Evolutionary conservation across 2,888 invertebrate species (phyloP).

Genomic region (Troilus luridus): DNA sequence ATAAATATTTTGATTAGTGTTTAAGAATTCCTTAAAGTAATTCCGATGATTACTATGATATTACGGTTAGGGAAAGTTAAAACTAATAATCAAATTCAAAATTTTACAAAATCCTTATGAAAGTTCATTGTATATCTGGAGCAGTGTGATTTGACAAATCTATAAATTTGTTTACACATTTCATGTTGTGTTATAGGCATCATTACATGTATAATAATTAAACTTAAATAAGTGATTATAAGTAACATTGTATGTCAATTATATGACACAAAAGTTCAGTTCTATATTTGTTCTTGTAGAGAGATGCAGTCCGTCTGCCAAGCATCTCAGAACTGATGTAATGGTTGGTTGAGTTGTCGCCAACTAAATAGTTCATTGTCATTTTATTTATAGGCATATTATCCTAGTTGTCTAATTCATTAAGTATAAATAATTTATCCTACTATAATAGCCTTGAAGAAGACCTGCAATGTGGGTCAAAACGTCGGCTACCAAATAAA

Average conservation of each 20-base stretch:
- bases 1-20: too few relatives aligned
- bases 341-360: neutral
- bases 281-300: neutral
- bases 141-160: neutral
- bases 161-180: neutral
- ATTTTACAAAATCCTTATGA: too few relatives aligned
- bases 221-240: neutral
- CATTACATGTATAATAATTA: neutral
- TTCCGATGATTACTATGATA: too few relatives aligned
- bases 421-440: too few relatives aligned
- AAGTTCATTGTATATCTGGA: too few relatives aligned
- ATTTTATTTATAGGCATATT: neutral
- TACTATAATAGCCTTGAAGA: too few relatives aligned
- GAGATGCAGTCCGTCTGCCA: neutral
- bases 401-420: too few relatives aligned
- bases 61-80: too few relatives aligned
- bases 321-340: neutral
- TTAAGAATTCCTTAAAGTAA: too few relatives aligned
- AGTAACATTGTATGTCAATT: neutral
- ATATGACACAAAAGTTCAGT: neutral
- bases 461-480: too few relatives aligned
- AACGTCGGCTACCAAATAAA: too few relatives aligned
- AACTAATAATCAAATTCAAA: too few relatives aligned
- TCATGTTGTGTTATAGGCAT: neutral
- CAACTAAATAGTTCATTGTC: neutral